These are phyloP conservation scores for Trachythela sp. DNA, from an alignment of 64 coral and sea anemone species.

Conservation along the genomic window DNA sequence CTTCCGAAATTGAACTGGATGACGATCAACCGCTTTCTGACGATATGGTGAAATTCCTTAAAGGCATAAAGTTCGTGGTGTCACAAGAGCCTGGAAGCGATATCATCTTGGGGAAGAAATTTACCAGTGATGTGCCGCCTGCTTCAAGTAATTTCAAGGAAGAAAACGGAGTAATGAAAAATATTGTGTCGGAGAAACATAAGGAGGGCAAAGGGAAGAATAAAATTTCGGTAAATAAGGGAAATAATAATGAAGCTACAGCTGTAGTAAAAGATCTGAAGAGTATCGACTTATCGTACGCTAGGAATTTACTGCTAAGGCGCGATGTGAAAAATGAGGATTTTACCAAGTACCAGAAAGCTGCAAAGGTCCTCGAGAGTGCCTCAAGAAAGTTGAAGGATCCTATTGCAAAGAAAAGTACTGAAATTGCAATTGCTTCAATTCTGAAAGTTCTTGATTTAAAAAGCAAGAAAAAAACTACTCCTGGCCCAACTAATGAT, in stretches of 20 bases:
- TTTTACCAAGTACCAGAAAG: neutral
- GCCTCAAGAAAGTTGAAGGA: neutral
- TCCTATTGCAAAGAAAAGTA: constrained; percentile 1
- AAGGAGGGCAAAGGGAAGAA: neutral
- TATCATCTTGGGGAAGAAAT: constrained; percentile 25
- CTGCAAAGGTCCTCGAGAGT: neutral
- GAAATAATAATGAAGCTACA: neutral
- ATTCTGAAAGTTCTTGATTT: constrained; percentile 4
- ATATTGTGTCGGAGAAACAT: neutral
- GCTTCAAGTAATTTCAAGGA: neutral
- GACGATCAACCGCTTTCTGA: constrained; percentile 4
- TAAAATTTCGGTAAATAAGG: neutral
- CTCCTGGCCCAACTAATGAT: neutral
- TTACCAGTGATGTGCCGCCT: neutral
- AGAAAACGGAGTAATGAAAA: constrained; percentile 25
- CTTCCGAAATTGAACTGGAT: neutral
- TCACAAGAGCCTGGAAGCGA: neutral
- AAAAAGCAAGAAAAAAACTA: neutral
- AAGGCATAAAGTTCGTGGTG: neutral
- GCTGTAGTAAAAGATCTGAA: neutral
- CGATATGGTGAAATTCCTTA: constrained; percentile 15
- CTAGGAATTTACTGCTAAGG: neutral
- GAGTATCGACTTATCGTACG: neutral
- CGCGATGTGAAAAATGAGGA: neutral
- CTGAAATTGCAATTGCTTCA: constrained; percentile 1